Conservation (phyloP, 2,113 vertebrate genomes). For the Trichomycterus rosablanca region DNA sequence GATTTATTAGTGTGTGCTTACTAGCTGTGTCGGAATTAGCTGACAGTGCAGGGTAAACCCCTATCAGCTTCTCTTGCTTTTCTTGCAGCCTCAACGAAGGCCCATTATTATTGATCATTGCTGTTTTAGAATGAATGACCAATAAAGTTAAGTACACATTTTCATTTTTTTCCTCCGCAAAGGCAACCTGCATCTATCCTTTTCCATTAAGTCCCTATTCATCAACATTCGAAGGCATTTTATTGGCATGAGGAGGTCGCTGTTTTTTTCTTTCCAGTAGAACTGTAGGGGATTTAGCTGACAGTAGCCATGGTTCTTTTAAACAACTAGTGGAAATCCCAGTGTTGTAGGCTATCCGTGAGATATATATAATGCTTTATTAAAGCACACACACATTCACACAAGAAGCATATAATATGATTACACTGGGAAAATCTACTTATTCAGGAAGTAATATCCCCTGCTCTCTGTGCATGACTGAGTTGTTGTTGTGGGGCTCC, state of each 20-base stretch:
- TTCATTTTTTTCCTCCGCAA: slow-evolving; percentile 42
- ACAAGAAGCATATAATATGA: not conserved
- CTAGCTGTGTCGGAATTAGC: slow-evolving; percentile 33
- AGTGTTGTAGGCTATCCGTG: too few relatives aligned
- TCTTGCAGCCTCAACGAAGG: slow-evolving; percentile 9
- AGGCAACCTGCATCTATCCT: not conserved
- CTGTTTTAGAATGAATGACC: slow-evolving; percentile 44
- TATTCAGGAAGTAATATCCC: slow-evolving; percentile 15
- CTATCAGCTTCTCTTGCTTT: slow-evolving; percentile 7
- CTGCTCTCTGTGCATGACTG: not conserved
- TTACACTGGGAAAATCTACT: slow-evolving; percentile 3
- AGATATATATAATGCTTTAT: not conserved
- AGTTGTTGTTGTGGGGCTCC: slow-evolving; percentile 28
- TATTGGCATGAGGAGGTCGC: not conserved
- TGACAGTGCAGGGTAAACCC: slow-evolving; percentile 36
- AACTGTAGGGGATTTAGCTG: not conserved
- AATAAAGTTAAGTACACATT: slow-evolving; percentile 41
- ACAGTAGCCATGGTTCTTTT: not conserved
- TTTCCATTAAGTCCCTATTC: slow-evolving; percentile 19
- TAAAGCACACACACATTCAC: not conserved
- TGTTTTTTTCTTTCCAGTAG: not conserved
- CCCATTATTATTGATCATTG: slow-evolving; percentile 45
- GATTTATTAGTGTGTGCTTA: slow-evolving; percentile 55
- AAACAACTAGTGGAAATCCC: not conserved
- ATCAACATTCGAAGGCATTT: slow-evolving; percentile 8